Percentiles rank a stretch among this genome's conserved stretches.
Conservation (phyloP, 2,888 invertebrate genomes). For the Drosophila testacea region DNA sequence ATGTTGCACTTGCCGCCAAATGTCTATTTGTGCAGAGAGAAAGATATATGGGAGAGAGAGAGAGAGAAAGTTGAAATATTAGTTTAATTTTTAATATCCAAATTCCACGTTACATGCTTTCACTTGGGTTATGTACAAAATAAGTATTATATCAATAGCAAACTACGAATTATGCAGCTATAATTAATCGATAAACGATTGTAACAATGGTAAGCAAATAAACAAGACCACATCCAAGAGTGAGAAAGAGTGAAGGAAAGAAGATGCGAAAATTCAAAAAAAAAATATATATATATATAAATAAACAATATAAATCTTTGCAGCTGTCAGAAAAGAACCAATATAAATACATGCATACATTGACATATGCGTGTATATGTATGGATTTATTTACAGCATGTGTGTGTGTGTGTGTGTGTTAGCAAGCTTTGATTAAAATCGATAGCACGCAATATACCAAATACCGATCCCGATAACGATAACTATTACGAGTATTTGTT, state of each 20-base stretch:
- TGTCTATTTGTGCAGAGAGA: constrained; percentile 43
- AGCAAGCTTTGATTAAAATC: not conserved
- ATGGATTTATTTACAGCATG: constrained; percentile 42
- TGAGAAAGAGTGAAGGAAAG: constrained; percentile 2
- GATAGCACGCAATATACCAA: constrained; percentile 3
- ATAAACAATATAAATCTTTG: constrained; percentile 21
- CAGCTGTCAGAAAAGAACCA: constrained; percentile 23
- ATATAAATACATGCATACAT: constrained; percentile 12
- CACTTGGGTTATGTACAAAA: constrained; percentile 43
- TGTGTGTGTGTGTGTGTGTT: constrained; percentile 13
- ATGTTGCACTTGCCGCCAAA: constrained; percentile 85
- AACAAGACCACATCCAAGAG: constrained; percentile 39
- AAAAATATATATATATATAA: not conserved
- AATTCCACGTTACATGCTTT: constrained; percentile 38
- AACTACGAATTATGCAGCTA: constrained; percentile 37
- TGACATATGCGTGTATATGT: not conserved
- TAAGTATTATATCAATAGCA: constrained; percentile 2
- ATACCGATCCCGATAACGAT: constrained; percentile 5
- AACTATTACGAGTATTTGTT: too few species aligned
- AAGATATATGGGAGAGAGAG: constrained; percentile 1
- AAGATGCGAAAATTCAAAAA: constrained; percentile 1
- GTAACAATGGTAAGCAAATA: constrained; percentile 33
- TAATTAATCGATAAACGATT: constrained; percentile 17
- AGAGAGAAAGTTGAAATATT: constrained; percentile 6
- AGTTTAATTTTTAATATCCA: not conserved